These are phyloP conservation scores for Gavia stellata DNA, from an alignment of 2,113 vertebrate genomes.

Conservation along the genomic window DNA sequence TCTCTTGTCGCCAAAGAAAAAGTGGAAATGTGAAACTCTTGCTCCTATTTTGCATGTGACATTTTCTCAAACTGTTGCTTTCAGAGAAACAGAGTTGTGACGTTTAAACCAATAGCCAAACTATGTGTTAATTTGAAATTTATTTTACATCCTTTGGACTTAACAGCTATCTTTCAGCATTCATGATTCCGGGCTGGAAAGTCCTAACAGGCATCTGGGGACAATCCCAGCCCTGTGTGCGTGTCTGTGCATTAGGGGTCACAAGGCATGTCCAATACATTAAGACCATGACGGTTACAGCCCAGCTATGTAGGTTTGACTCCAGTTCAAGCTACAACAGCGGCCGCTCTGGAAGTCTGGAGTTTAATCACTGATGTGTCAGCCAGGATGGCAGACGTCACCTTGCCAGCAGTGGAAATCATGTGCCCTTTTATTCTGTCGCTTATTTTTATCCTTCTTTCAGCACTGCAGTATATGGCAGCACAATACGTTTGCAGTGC, in stretches of 20 bases:
- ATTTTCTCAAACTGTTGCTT: conserved; percentile 14
- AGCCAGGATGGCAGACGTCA: conserved; percentile 46
- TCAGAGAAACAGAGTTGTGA: neutral
- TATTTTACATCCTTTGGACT: conserved; percentile 27
- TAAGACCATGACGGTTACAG: conserved; percentile 45
- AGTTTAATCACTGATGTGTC: conserved; percentile 45
- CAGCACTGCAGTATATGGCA: conserved; percentile 19
- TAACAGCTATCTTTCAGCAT: conserved; percentile 38
- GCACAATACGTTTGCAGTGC: neutral
- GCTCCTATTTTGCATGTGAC: neutral
- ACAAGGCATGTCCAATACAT: conserved; percentile 53
- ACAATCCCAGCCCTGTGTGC: conserved; percentile 13
- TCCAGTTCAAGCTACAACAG: conserved; percentile 30
- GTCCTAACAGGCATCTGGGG: conserved; percentile 43
- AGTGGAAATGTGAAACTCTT: neutral
- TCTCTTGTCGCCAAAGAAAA: neutral
- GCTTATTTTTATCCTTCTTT: conserved; percentile 43
- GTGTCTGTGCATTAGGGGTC: conserved; percentile 22
- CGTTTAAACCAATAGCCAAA: neutral
- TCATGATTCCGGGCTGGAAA: neutral
- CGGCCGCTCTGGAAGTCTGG: conserved; percentile 26
- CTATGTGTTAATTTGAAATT: conserved; percentile 12
- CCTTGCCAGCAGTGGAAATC: conserved; percentile 47
- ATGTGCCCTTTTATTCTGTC: conserved; percentile 35
- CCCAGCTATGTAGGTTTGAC: conserved; percentile 10